Evolutionary conservation across 2,113 vertebrate species (phyloP), one percentile per base, ranked within the genome.

Genomic region (Oryzias celebensis): DNA sequence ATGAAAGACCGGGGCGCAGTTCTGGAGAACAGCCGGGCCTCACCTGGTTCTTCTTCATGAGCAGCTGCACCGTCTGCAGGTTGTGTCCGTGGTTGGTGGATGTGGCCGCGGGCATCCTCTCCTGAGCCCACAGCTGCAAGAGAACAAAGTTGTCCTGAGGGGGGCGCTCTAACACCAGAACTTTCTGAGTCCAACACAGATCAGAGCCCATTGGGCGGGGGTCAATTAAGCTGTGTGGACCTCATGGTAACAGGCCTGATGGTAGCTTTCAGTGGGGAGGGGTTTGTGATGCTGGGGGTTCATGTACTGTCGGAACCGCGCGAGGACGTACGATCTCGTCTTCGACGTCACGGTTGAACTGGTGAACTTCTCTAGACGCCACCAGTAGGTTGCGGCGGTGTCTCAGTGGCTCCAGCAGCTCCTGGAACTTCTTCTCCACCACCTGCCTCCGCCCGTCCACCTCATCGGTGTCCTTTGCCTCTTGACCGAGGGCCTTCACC

Each of bases 31-130:
- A 20, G 20, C 20, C 20, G 3, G 1, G 3, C 2, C 16, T 49
- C 65, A 98, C 97, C 94, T 98, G 97, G 62, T 98, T 98, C 85
- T 98, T 98, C 92, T 98, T 98, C 88, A 98, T 98, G 51, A 98
- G 90, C 28, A 98, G 91, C 87, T 98, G 97, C 43, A 98, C 97
- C 0, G 96, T 98, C 90, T 98, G 97, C 65, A 98, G 93, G 82
- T 98, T 98, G 87, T 97, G 91, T 31, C 97, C 97, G 5, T 98
- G 96, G 62, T 98, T 96, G 1, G 93, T 96, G 44, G 96, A 98
- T 1, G 93, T 95, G 61, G 96, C 96, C 63, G 98, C 87, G n/a
- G 95, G 90, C 91, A 96, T 95, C 78, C 96, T 91, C 84, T 98
- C 97, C 65, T 96, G 82, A 2, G 80, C 85, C 90, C 90, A 91